These are phyloP conservation scores for Phocoena sinus DNA, from an alignment of 2,113 vertebrate species.

Conservation along the genomic window DNA sequence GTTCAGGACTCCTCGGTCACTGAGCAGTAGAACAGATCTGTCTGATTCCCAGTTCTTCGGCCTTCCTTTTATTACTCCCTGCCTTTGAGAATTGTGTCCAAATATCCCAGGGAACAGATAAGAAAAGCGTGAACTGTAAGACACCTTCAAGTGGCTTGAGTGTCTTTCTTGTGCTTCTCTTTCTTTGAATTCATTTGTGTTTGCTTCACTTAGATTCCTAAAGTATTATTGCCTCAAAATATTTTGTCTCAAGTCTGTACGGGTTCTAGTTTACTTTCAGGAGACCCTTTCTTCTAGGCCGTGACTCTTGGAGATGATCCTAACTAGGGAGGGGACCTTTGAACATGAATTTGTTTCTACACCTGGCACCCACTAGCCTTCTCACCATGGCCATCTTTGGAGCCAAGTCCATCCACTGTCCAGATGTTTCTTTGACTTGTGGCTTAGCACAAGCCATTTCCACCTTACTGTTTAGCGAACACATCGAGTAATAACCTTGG, in stretches of 20 bases:
- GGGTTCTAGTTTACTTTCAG: neutral
- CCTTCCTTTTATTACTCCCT: neutral
- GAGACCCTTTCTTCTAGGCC: neutral
- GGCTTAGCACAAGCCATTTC: conserved; percentile 16
- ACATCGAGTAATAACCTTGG: conserved; percentile 48
- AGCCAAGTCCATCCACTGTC: neutral
- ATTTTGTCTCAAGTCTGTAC: neutral
- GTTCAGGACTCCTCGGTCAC: neutral
- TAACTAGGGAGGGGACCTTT: neutral
- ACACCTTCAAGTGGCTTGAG: neutral
- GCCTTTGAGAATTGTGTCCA: neutral
- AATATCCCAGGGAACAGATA: neutral
- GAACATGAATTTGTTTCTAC: neutral
- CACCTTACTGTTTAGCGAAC: conserved; percentile 15
- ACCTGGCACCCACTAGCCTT: conserved; percentile 13
- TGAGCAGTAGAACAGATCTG: neutral
- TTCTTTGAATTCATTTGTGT: neutral
- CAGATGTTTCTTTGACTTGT: conserved; percentile 44
- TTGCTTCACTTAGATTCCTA: neutral
- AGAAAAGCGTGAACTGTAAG: neutral
- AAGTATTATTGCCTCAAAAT: neutral
- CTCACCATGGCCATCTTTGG: neutral
- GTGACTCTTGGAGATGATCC: neutral
- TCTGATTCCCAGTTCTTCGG: neutral
- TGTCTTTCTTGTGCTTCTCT: neutral